phyloP scores from a whole-genome alignment of 2,888 invertebrate genomes.

The Antitype chi region DNA sequence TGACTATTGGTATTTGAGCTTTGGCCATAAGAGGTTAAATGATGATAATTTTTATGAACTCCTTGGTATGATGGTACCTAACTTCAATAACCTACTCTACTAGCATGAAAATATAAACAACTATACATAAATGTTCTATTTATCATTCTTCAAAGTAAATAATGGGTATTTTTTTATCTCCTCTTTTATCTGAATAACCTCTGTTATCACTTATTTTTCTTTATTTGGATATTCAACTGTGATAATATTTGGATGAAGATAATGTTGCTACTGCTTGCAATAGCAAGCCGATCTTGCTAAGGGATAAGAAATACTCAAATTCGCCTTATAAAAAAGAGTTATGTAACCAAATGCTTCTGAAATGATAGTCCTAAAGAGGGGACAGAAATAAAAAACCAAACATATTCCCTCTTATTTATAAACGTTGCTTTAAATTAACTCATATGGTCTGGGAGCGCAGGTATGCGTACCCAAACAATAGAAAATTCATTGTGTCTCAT shows the following conservation, averaged over 20 bases:
- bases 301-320: neutral
- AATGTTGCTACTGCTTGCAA: slow-evolving; percentile 13
- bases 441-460: no score
- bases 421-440: no score
- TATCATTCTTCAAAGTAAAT: slow-evolving; percentile 52
- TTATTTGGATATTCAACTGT: slow-evolving; percentile 35
- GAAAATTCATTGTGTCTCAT: no score
- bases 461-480: no score
- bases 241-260: slow-evolving; percentile 38
- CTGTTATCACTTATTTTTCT: slow-evolving; percentile 47
- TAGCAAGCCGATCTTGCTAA: neutral
- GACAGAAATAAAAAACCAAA: neutral
- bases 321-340: neutral
- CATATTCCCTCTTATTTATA: no score
- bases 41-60: slow-evolving; percentile 9
- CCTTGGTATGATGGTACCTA: slow-evolving; percentile 3
- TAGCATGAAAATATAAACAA: slow-evolving; percentile 26
- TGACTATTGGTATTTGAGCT: neutral
- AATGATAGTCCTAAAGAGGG: neutral
- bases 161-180: slow-evolving; percentile 46
- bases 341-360: neutral
- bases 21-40: neutral
- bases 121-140: slow-evolving; percentile 10
- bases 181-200: slow-evolving; percentile 54
- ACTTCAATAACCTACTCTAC: slow-evolving; percentile 26